These are phyloP conservation scores for Chymomyza costata DNA, from an alignment of 1,140 invertebrate genomes.

Conservation along the genomic window DNA sequence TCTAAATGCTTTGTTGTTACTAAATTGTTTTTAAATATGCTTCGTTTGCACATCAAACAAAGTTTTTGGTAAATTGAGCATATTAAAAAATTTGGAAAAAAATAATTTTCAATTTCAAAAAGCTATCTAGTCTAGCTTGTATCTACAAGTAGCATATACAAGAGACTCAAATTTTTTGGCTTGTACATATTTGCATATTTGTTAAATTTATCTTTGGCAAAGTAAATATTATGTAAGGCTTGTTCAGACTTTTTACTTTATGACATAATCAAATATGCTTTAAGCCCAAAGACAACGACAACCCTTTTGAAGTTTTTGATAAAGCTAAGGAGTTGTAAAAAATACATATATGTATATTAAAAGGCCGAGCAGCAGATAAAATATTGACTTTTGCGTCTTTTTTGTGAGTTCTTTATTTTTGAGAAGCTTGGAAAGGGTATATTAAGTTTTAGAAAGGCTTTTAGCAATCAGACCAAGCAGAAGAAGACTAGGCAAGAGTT, in stretches of 20 bases:
- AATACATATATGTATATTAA: too few relatives aligned
- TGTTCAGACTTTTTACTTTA: conserved; percentile 53
- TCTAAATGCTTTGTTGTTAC: conserved; percentile 7
- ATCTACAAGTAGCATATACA: not conserved
- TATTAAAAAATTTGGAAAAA: conserved; percentile 45
- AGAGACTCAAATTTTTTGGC: conserved; percentile 1
- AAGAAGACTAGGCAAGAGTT: too few relatives aligned
- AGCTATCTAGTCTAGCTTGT: too few relatives aligned
- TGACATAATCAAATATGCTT: conserved; percentile 72
- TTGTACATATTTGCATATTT: conserved; percentile 59
- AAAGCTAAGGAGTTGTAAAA: too few relatives aligned
- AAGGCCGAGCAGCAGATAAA: conserved; percentile 49
- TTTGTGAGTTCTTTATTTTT: too few relatives aligned
- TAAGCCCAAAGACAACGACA: conserved; percentile 55
- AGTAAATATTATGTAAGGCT: conserved; percentile 37
- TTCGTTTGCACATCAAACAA: conserved; percentile 9
- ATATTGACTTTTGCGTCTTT: conserved; percentile 25
- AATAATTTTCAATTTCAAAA: conserved; percentile 42
- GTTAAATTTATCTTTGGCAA: conserved; percentile 60
- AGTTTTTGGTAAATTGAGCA: conserved; percentile 40
- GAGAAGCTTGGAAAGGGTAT: too few relatives aligned
- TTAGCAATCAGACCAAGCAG: too few relatives aligned
- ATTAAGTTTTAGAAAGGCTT: too few relatives aligned
- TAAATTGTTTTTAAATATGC: too few relatives aligned
- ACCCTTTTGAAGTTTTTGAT: conserved; percentile 60